phyloP scores from a whole-genome alignment of 2,113 vertebrate species.

The Rafetus swinhoei region DNA sequence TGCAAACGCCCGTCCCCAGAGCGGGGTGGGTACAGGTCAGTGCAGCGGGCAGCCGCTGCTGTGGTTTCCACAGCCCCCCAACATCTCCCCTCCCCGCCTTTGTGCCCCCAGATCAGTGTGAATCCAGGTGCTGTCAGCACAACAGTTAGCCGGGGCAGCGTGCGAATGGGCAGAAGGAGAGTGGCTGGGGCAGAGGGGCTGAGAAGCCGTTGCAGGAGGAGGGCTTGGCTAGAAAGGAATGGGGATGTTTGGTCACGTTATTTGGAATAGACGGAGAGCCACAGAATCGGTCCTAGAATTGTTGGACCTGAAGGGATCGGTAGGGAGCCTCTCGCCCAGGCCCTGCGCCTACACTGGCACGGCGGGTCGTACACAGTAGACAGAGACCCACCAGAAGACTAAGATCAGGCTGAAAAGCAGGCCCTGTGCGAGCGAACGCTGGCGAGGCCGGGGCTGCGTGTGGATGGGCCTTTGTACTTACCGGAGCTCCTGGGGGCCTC shows the following conservation, averaged over 20 bases:
- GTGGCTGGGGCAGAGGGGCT: neutral
- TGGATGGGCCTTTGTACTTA: neutral
- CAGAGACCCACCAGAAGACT: neutral
- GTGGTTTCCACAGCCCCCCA: neutral
- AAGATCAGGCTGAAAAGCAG: neutral
- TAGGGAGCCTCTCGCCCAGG: too few relatives aligned
- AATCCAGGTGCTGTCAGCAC: neutral
- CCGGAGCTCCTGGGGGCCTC: neutral
- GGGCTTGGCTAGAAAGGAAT: neutral
- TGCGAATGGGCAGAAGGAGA: neutral
- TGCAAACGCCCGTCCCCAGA: neutral
- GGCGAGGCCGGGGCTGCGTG: neutral
- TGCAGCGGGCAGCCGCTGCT: rapidly evolving
- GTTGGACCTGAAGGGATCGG: too few relatives aligned
- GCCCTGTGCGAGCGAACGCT: neutral
- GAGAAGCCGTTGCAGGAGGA: neutral
- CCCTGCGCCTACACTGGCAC: neutral
- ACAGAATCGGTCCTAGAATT: too few relatives aligned
- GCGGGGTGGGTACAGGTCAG: too few relatives aligned
- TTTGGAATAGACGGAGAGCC: neutral
- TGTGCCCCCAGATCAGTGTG: rapidly evolving
- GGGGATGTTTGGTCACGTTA: neutral
- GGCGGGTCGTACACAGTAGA: neutral
- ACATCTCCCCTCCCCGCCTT: rapidly evolving
- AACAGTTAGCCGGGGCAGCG: neutral